Evolutionary conservation across 2,888 invertebrate species (phyloP).

Genomic region (Terebella lapidaria): DNA sequence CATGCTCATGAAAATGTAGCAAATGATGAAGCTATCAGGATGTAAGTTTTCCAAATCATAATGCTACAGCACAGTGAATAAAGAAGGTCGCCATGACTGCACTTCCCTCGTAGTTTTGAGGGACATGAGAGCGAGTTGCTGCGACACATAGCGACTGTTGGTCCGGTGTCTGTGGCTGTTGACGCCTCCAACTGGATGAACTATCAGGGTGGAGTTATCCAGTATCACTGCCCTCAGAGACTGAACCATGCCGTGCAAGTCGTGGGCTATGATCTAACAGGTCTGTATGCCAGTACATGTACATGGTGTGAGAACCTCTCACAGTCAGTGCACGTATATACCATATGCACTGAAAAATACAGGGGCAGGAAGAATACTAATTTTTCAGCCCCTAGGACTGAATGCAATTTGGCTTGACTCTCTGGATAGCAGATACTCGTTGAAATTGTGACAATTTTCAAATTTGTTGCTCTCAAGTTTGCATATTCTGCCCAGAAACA

Average conservation of each 20-base stretch:
- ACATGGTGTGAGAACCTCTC: not conserved
- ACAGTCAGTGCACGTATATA: not conserved
- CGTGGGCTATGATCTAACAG: slow-evolving; percentile 73
- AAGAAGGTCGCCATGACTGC: no score
- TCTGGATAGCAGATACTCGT: no score
- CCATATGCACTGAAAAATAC: not conserved
- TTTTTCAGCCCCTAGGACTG: no score
- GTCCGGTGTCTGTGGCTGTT: slow-evolving; percentile 75
- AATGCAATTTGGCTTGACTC: no score
- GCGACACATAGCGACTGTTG: slow-evolving; percentile 40
- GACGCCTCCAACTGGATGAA: slow-evolving; percentile 82
- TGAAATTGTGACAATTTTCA: no score
- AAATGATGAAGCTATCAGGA: no score
- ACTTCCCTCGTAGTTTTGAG: not conserved
- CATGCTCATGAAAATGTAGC: no score
- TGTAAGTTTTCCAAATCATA: no score
- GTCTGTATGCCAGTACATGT: slow-evolving; percentile 22
- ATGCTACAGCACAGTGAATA: no score
- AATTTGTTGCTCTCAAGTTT: no score
- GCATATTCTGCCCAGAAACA: no score
- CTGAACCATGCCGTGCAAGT: slow-evolving; percentile 80
- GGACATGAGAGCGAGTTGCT: not conserved
- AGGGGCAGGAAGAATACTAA: no score
- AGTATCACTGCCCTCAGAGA: slow-evolving; percentile 69
- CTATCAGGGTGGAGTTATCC: slow-evolving; percentile 78